Evolutionary conservation across 2,113 vertebrate genomes (phyloP).

Genomic region (Recurvirostra avosetta): DNA sequence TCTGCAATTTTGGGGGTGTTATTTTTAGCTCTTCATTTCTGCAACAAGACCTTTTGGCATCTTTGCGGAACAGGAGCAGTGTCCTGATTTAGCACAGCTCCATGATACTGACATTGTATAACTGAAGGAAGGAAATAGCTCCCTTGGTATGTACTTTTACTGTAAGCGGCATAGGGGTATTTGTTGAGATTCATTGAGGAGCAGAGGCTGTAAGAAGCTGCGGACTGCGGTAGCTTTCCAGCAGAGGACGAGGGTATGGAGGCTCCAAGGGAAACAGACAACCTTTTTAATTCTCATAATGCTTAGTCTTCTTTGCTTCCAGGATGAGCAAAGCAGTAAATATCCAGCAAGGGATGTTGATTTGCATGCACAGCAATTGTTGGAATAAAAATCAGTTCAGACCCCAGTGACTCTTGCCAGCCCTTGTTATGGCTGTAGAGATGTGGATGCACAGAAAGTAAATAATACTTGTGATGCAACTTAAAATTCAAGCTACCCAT

Average conservation of each 20-base stretch:
- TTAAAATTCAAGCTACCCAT: conserved; percentile 24
- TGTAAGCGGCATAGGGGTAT: not conserved
- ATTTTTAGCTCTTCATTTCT: conserved; percentile 47
- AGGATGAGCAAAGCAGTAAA: conserved; percentile 47
- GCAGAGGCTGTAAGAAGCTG: not conserved
- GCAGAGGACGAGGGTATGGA: not conserved
- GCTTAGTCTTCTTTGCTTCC: not conserved
- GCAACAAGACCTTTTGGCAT: conserved; percentile 51
- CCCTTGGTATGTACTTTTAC: not conserved
- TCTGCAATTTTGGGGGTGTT: not conserved
- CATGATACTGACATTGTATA: not conserved
- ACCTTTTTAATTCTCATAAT: not conserved
- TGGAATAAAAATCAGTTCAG: conserved; percentile 61
- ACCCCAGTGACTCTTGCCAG: conserved; percentile 55
- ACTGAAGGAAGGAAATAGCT: conserved; percentile 55
- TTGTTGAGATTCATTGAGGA: conserved; percentile 17
- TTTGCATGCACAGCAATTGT: conserved; percentile 58
- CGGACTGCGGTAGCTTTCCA: not conserved
- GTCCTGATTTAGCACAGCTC: conserved; percentile 57
- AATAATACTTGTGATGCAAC: conserved; percentile 13
- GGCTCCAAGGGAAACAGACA: not conserved
- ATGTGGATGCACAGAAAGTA: conserved; percentile 22
- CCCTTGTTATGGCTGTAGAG: conserved; percentile 31
- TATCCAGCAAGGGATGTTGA: conserved; percentile 40
- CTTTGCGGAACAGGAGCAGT: conserved; percentile 29